A percentile compares a stretch with the other conserved stretches of the same genome.
phyloP scores from a whole-genome alignment of 2,797 vertebrate species.

The Crotalus adamanteus region DNA sequence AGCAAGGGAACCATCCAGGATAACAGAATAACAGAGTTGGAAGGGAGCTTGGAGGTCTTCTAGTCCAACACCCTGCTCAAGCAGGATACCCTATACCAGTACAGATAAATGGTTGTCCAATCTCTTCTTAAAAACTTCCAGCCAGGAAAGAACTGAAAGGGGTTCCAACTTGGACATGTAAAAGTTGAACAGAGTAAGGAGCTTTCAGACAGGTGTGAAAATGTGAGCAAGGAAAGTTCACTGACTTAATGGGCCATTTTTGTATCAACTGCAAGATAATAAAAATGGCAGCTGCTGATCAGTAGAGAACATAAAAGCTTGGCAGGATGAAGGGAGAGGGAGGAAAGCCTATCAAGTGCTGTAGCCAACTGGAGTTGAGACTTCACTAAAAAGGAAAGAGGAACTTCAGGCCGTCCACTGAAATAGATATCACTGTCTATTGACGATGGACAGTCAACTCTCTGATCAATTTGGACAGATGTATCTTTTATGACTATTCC shows the following conservation, averaged over 20 bases:
- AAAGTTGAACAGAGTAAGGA: neutral
- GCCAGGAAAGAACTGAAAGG: too few species aligned
- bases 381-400: neutral
- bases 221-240: neutral
- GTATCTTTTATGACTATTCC: neutral
- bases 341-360: neutral
- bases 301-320: neutral
- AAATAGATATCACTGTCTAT: neutral
- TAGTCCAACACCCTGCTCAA: too few species aligned
- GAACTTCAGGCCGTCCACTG: neutral
- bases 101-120: neutral
- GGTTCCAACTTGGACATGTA: neutral
- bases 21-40: too few species aligned
- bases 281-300: neutral
- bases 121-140: neutral
- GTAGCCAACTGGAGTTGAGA: neutral
- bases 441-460: neutral
- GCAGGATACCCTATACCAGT: too few species aligned
- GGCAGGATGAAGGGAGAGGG: neutral
- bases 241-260: neutral
- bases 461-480: neutral
- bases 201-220: neutral
- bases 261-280: neutral
- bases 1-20: neutral
- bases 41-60: too few species aligned